Evolutionary conservation across 2,888 invertebrate species (phyloP), one percentile per base, ranked within the genome.

Genomic region (Dasypolia templi): DNA sequence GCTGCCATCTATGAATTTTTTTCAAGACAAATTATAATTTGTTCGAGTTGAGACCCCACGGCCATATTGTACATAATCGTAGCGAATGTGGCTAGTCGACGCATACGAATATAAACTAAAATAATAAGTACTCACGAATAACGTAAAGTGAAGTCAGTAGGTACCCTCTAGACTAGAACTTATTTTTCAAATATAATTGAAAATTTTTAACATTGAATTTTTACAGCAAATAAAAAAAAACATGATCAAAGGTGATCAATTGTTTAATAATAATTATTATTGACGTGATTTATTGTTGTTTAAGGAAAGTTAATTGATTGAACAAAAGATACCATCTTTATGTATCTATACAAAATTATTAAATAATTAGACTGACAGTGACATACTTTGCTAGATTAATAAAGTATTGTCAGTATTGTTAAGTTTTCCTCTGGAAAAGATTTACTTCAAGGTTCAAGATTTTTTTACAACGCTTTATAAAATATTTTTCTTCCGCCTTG

Each of bases 111-210:
- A n/a, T n/a, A n/a, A n/a, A n/a, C n/a, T n/a, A n/a, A n/a, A n/a
- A n/a, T n/a, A n/a, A n/a, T n/a, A n/a, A n/a, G n/a, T n/a, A n/a
- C n/a, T n/a, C n/a, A n/a, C n/a, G n/a, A n/a, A n/a, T n/a, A n/a
- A n/a, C n/a, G n/a, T n/a, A n/a, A n/a, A n/a, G n/a, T n/a, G n/a
- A n/a, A n/a, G n/a, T n/a, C n/a, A n/a, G n/a, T n/a, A n/a, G n/a
- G n/a, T n/a, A n/a, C n/a, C n/a, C n/a, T n/a, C n/a, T n/a, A n/a
- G 35, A 3, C 39, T 5, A 55, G 9, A 3, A 22, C 19, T 51
- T 63, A 19, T 39, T 77, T 75, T 81, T n/a, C 44, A 29, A 58
- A 81, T 49, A 62, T n/a, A 80, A 75, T 74, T 56, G n/a, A 56
- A 62, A 39, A 62, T 29, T 35, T 5, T 42, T 49, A n/a, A 14